Evolutionary conservation across 2,113 vertebrate species (phyloP), one percentile per base, ranked within the genome.

Genomic region (Theristicus caerulescens): DNA sequence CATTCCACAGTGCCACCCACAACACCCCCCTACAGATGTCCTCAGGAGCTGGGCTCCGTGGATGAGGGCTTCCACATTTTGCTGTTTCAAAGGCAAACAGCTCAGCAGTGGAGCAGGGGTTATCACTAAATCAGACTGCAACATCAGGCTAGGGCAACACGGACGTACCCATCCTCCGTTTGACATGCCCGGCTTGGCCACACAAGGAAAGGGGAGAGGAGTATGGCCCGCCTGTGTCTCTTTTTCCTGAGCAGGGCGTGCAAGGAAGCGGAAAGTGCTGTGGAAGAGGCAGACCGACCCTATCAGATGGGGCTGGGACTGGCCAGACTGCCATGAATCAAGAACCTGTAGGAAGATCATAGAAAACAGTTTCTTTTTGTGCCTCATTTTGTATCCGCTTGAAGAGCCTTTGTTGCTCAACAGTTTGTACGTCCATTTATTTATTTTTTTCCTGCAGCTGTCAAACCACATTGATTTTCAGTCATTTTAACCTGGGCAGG

Each of bases 391-490:
- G 4, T 38, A 62, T 52, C 78, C 6, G 10, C 36, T 38, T 47
- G 11, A 40, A 92, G 32, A 90, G 65, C 16, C 61, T 90, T 94
- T 67, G 51, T 52, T 52, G 84, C 88, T 94, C 90, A 76, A 92
- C 57, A 54, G 64, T 82, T 93, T 70, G 70, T 55, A 82, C 52
- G 19, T 38, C 22, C 49, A 10, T 61, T 91, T 94, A 8, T 86
- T 90, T 76, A 6, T 82, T 88, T 84, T 52, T 62, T 55, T 11
- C n/a, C 58, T 20, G 18, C 73, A 88, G 86, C 96, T 97, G 96
- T 97, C 98, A 98, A 97, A 94, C 93, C 81, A 74, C 94, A 97
- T 97, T 93, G 98, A 98, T 98, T 98, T 98, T 88, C 95, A 96
- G 96, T 98, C 97, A 93, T 87, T 96, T 97, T 90, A 97, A 97